phyloP scores from a whole-genome alignment of 2,113 vertebrate species.

The Piprites chloris region DNA sequence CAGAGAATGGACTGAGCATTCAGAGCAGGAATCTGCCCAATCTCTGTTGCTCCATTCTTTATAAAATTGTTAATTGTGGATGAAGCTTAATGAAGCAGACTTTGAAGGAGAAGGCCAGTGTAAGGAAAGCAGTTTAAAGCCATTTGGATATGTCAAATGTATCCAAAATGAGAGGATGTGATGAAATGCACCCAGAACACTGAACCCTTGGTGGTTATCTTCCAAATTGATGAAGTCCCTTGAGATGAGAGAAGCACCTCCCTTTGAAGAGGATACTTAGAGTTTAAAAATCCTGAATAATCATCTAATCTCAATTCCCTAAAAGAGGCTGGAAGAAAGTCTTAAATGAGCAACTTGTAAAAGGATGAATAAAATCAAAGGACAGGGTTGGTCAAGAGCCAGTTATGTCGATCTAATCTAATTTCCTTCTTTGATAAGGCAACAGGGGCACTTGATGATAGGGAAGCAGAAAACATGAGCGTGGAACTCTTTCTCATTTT shows the following conservation, averaged over 20 bases:
- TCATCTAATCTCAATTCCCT: conserved; percentile 13
- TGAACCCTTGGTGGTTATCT: background rate
- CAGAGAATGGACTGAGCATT: fast-evolving
- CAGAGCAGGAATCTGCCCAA: background rate
- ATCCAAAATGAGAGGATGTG: background rate
- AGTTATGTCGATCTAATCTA: background rate
- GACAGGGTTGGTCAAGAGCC: conserved; percentile 1
- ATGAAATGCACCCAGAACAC: background rate
- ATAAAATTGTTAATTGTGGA: conserved; percentile 6
- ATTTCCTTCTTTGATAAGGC: background rate
- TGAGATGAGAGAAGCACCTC: conserved; percentile 15
- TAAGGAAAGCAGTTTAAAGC: background rate
- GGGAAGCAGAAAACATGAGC: background rate
- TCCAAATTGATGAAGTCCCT: background rate
- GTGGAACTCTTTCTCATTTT: background rate
- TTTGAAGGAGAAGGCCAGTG: background rate
- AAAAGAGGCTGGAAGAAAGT: conserved; percentile 11
- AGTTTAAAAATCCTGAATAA: background rate
- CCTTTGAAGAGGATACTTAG: conserved; percentile 11
- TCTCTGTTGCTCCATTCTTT: background rate
- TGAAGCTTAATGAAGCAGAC: background rate
- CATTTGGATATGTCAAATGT: background rate
- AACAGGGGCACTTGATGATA: background rate
- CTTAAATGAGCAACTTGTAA: conserved; percentile 26
- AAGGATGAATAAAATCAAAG: conserved; percentile 42